phyloP scores from a whole-genome alignment of 2,113 vertebrate species.

The Tachycineta bicolor region DNA sequence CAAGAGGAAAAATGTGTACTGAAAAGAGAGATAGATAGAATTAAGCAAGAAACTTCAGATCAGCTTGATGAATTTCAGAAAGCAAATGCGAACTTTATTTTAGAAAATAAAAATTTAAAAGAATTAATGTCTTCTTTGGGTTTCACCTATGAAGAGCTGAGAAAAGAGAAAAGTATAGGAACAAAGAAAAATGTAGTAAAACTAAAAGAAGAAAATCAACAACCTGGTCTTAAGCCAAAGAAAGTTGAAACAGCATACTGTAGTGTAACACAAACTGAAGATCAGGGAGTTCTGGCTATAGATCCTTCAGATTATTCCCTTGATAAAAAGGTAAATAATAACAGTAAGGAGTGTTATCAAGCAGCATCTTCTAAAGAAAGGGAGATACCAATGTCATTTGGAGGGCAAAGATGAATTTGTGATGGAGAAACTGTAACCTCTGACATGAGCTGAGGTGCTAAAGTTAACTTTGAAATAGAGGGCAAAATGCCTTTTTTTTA shows the following conservation, averaged over 20 bases:
- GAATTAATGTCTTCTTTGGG: neutral
- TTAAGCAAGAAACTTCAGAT: neutral
- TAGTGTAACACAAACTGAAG: neutral
- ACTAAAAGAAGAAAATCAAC: conserved; percentile 1
- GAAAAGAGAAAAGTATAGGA: neutral
- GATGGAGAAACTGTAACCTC: neutral
- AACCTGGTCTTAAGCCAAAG: neutral
- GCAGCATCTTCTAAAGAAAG: neutral
- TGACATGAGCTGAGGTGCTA: accelerated
- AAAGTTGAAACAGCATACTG: neutral
- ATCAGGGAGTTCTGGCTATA: neutral
- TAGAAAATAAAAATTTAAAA: conserved; percentile 52
- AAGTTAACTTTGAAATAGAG: neutral
- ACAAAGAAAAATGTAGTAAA: neutral
- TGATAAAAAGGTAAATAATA: neutral
- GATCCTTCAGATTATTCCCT: neutral
- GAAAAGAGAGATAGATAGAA: neutral
- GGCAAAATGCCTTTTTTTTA: neutral
- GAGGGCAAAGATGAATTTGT: neutral
- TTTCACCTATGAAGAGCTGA: conserved; percentile 9
- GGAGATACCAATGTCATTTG: neutral
- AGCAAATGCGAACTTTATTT: neutral
- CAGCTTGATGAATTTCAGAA: neutral
- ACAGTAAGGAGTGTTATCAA: neutral
- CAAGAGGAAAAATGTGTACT: conserved; percentile 45